These are phyloP conservation scores for Diarsia brunnea DNA, from an alignment of 2,888 invertebrate species.

Conservation along the genomic window DNA sequence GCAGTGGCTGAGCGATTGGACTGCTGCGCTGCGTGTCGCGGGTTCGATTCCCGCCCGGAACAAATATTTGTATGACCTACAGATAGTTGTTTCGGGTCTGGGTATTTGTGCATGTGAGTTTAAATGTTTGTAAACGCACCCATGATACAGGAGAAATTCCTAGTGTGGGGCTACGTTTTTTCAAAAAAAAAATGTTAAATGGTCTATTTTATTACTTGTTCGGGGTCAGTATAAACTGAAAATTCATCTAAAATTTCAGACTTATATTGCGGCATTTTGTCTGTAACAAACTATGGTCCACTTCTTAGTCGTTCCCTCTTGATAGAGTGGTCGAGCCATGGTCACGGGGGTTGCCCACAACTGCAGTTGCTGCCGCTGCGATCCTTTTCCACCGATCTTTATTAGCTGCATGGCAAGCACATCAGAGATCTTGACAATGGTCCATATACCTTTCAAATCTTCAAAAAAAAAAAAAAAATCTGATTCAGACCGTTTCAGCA, in stretches of 20 bases:
- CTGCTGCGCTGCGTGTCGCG: too few species aligned
- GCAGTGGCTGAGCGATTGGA: too few species aligned
- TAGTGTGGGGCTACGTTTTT: too few species aligned
- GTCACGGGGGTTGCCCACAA: too few species aligned
- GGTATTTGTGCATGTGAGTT: too few species aligned
- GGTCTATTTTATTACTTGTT: not conserved
- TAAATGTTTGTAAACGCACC: too few species aligned
- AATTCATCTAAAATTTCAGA: not conserved
- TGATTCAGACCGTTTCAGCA: not conserved
- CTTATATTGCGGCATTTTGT: not conserved
- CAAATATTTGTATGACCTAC: too few species aligned
- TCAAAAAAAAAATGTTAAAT: too few species aligned
- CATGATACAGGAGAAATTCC: too few species aligned
- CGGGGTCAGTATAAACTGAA: not conserved
- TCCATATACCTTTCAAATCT: not conserved
- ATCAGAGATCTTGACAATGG: not conserved
- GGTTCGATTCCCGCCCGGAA: too few species aligned
- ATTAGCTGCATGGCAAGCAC: not conserved
- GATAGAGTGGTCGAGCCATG: not conserved
- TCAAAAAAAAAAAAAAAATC: too few species aligned
- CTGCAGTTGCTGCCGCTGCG: not conserved
- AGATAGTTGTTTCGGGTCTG: too few species aligned
- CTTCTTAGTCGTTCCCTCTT: not conserved
- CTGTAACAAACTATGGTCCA: not conserved
- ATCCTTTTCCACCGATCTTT: not conserved